Conservation (phyloP, 2,888 invertebrate species). For the Mythimna albipuncta region DNA sequence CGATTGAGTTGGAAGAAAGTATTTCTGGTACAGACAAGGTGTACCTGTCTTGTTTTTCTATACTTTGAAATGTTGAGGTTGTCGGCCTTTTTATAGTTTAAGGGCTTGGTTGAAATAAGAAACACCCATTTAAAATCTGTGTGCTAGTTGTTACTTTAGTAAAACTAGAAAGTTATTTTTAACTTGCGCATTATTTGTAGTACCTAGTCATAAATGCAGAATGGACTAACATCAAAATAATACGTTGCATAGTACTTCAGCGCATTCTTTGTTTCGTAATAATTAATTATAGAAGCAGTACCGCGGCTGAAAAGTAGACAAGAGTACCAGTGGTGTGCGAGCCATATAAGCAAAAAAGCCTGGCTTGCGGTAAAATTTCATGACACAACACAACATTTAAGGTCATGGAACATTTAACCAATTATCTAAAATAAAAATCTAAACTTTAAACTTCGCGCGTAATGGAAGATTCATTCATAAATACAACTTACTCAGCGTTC, state of each 20-base stretch:
- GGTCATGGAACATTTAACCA: no score
- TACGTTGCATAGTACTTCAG: slow-evolving; percentile 18
- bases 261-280: slow-evolving; percentile 40
- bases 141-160: background rate
- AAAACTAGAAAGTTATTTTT: background rate
- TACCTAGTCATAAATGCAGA: slow-evolving; percentile 14
- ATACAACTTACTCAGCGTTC: no score
- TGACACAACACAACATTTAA: no score
- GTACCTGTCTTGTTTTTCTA: background rate
- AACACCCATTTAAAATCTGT: background rate
- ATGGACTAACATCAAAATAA: slow-evolving; percentile 10
- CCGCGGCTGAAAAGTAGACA: slow-evolving; percentile 22
- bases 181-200: background rate
- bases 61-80: background rate
- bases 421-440: no score
- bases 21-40: background rate
- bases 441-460: no score
- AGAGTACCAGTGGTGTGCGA: no score
- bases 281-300: slow-evolving; percentile 47
- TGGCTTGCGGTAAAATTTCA: no score
- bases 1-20: slow-evolving; percentile 7
- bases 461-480: no score
- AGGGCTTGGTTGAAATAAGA: background rate
- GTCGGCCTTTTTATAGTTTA: background rate
- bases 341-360: no score